Evolutionary conservation across 2,888 invertebrate genomes (phyloP).

Genomic region (Agrochola macilenta): DNA sequence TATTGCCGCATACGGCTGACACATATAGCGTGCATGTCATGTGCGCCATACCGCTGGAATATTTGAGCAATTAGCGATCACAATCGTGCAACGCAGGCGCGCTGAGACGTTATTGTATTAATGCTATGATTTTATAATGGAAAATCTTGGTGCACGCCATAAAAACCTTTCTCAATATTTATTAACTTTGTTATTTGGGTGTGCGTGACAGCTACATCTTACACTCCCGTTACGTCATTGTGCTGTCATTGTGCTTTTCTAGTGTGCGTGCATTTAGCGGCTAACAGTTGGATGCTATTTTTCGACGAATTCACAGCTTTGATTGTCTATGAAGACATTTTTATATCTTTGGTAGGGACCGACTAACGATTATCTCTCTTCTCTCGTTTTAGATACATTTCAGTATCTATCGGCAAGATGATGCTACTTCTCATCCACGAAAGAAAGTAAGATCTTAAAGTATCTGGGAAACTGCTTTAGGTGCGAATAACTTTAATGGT

Average conservation of each 20-base stretch:
- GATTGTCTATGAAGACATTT: no score
- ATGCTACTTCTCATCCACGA: not conserved
- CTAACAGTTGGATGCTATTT: no score
- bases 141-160: constrained; percentile 8
- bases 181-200: no score
- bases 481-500: constrained; percentile 3
- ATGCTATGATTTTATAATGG: constrained; percentile 32
- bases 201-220: no score
- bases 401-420: no score
- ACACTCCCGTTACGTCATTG: no score
- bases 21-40: constrained; percentile 86
- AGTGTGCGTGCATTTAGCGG: no score
- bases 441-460: not conserved
- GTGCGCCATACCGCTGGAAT: constrained; percentile 76
- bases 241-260: no score
- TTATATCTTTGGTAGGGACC: not conserved
- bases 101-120: constrained; percentile 48
- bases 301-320: no score
- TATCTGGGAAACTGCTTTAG: constrained; percentile 16
- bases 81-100: constrained; percentile 55
- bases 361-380: no score
- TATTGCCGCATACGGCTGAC: constrained; percentile 86
- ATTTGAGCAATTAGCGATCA: constrained; percentile 76
- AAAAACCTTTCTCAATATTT: not conserved
- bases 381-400: not conserved